These are phyloP conservation scores for Tachina fera DNA, from an alignment of 2,888 invertebrate species.

Conservation along the genomic window DNA sequence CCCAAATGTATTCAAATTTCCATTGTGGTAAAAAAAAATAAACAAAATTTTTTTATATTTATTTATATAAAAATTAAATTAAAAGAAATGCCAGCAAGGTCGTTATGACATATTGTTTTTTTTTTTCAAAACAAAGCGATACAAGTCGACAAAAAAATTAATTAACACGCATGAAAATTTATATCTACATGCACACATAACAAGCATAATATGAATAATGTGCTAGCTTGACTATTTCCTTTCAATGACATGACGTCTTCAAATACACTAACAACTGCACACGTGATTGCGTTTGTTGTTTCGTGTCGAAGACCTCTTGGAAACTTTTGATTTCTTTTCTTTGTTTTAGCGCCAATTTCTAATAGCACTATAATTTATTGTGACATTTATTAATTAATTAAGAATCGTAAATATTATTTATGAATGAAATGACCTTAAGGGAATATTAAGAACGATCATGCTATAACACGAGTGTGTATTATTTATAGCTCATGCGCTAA, in stretches of 20 bases:
- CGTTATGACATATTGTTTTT: not conserved
- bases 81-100: conserved; percentile 19
- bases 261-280: not conserved
- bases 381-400: not conserved
- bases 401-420: not conserved
- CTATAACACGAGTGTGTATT: not conserved
- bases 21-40: not conserved
- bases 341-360: not conserved
- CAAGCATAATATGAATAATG: not conserved
- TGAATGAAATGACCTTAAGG: not conserved
- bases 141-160: not conserved
- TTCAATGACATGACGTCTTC: conserved; percentile 17
- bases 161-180: not conserved
- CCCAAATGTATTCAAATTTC: not conserved
- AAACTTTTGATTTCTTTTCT: not conserved
- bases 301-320: conserved; percentile 39
- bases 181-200: not conserved
- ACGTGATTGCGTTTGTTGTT: conserved; percentile 24
- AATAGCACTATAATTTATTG: not conserved
- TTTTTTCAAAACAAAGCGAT: not conserved
- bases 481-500: not conserved
- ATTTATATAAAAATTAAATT: not conserved
- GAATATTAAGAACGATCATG: not conserved
- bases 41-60: not conserved
- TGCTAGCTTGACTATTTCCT: conserved; percentile 4